Base-by-base conservation (phyloP, 2,797 vertebrate species). In the Hirundo rustica region DNA sequence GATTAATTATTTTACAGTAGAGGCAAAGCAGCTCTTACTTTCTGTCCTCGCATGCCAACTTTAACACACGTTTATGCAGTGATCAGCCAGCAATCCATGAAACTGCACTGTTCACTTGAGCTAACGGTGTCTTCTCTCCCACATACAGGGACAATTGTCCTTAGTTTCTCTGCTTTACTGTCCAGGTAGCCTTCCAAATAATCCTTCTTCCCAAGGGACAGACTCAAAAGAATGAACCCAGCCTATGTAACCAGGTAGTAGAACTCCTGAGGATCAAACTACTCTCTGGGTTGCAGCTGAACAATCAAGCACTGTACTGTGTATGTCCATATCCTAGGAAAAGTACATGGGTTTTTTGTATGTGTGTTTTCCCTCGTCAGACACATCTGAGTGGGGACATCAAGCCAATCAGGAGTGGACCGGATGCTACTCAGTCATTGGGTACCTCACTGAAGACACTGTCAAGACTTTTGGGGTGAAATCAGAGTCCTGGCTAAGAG, bases 341-440 rank as follows among this genome's bases (percentile, higher is more conserved):
- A 88, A 92, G 75, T 92, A 96, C 94, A 96, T 94, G 61, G 77
- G 11, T 85, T 72, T 94, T 94, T 61, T 96, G 78, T 95, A 34
- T 96, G 84, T 96, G 86, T 96, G 95, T 96, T 95, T 96, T 96
- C 89, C 91, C 89, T 96, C 87, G 72, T 96, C 94, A 96, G 96
- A 96, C 93, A 94, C 95, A 93, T 96, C 87, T 96, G 96, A 96
- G 85, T 94, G 95, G 94, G 95, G 82, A 92, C 82, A 92, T 65
- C 68, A 94, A 93, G 87, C 87, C 91, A 80, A 88, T 93, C 87
- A 91, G 85, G 78, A 93, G 82, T 89, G 95, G 91, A 95, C 72
- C 34, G 38, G 95, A 92, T 95, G 79, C 95, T 93, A 64, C 89
- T 94, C 87, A 90, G 79, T 94, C 93, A 77, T 13, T 92, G 89